A percentile compares a stretch with the other conserved stretches of the same genome.
phyloP scores from a whole-genome alignment of 2,797 vertebrate species.

The Lagocephalus sceleratus region DNA sequence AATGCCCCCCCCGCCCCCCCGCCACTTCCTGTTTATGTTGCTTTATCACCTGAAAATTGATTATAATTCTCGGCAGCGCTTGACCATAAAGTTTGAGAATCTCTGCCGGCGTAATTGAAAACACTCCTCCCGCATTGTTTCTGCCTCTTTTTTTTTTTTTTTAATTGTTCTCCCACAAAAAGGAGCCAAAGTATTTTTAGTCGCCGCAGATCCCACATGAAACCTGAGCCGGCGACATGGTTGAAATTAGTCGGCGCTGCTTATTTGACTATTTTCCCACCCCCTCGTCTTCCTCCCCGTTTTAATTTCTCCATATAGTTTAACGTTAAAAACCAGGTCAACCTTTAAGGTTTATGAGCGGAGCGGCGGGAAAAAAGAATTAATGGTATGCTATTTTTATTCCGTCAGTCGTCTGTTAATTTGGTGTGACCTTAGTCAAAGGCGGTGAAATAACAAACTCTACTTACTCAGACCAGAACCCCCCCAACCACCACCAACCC shows the following conservation, averaged over 20 bases:
- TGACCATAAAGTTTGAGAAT: constrained; percentile 63
- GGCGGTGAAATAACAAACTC: constrained; percentile 81
- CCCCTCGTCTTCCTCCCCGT: constrained; percentile 34
- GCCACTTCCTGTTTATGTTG: constrained; percentile 43
- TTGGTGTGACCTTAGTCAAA: constrained; percentile 87
- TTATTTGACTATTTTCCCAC: constrained; percentile 62
- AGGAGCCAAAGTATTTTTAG: constrained; percentile 59
- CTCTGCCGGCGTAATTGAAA: constrained; percentile 60
- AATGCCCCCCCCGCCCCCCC: constrained; percentile 46
- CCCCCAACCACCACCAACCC: constrained; percentile 40
- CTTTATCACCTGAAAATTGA: constrained; percentile 79
- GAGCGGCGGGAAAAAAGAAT: constrained; percentile 70
- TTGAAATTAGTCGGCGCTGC: constrained; percentile 71
- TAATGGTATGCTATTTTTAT: constrained; percentile 87
- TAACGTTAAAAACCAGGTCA: constrained; percentile 82
- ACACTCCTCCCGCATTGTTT: constrained; percentile 39
- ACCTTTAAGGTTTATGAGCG: constrained; percentile 81
- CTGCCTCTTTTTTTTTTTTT: constrained; percentile 34
- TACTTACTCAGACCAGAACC: constrained; percentile 71
- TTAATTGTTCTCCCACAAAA: constrained; percentile 46
- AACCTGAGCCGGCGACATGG: constrained; percentile 60
- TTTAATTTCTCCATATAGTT: constrained; percentile 81
- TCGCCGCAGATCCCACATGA: constrained; percentile 45
- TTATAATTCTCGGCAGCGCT: constrained; percentile 63
- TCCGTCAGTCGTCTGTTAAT: constrained; percentile 81